Evolutionary conservation across 2,888 invertebrate species (phyloP), one percentile per base, ranked within the genome.

Genomic region (Mythimna vitellina): DNA sequence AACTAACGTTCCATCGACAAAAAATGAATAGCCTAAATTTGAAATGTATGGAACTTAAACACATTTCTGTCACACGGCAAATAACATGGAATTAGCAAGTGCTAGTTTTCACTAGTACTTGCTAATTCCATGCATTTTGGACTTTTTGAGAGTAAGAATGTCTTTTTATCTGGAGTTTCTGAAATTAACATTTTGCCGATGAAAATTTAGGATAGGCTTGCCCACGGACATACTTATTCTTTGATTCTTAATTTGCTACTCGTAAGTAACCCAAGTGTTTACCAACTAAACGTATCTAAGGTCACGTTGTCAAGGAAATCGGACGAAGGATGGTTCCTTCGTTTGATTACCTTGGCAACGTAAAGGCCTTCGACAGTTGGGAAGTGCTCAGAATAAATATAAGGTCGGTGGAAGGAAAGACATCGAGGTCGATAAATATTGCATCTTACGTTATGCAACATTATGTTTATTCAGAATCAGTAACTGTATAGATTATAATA

Each of bases 381-480:
- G 10, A 49, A 53, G 57, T 14, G 51, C 17, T 57, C n/a, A 9
- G 25, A 65, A 76, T 61, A 76, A 80, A 70, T 61, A 53, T 65
- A 65, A 65, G 32, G 29, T 32, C 22, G 29, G 3, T n/a, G 1
- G 25, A 32, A 53, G 42, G 58, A 74, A 64, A 65, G 35, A 75
- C 29, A 56, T 7, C 6, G 29, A 46, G 46, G 42, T 25, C 60
- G 17, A 67, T 42, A 76, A 51, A 80, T 54, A 62, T 57, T 73
- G 46, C 53, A 66, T 60, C 20, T 57, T 38, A 56, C 35, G 38
- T 22, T 14, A 42, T 29, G 20, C 7, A 46, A 46, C 3, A 14
- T 42, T 42, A 14, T 42, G 38, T 42, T 14, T 42, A 5, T 42
- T 42, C 14, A 42, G 42, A 42, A 42, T 42, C 5, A 42, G 42